Evolutionary conservation across 2,797 vertebrate species (phyloP).

Genomic region (Gallinago nigripennis): DNA sequence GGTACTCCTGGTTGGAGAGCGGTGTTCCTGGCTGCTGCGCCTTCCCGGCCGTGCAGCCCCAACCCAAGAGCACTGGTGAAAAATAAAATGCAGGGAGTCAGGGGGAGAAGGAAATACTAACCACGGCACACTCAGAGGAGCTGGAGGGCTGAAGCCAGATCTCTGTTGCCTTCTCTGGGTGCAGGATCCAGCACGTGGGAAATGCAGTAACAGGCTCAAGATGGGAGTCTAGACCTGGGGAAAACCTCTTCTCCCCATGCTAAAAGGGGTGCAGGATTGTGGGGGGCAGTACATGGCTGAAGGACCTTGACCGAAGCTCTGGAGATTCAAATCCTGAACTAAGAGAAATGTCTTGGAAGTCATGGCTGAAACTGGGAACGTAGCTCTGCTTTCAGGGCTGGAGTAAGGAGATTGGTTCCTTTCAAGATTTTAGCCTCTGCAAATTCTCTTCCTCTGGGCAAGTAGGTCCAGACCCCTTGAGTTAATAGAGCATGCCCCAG

Average conservation of each 20-base stretch:
- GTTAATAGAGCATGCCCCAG: background rate
- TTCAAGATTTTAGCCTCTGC: background rate
- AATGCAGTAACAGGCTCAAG: background rate
- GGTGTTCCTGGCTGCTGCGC: background rate
- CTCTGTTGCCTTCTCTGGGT: background rate
- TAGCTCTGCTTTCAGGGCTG: background rate
- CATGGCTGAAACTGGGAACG: background rate
- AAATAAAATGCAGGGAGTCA: background rate
- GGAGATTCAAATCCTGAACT: background rate
- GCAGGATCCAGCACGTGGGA: background rate
- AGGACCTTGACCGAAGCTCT: background rate
- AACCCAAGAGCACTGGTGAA: slow-evolving; percentile 9
- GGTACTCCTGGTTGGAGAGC: slow-evolving; percentile 46
- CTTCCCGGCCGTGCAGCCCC: background rate
- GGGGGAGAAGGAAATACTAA: background rate
- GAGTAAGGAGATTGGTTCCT: background rate
- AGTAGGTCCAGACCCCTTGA: background rate
- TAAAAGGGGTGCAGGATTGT: background rate
- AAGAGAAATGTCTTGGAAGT: background rate
- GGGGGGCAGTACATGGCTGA: background rate
- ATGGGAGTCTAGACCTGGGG: background rate
- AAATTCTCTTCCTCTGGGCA: background rate
- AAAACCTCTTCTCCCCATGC: background rate
- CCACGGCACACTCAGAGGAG: accelerated
- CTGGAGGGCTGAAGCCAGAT: background rate